phyloP scores from a whole-genome alignment of 2,113 vertebrate species.

The Cavia aperea region DNA sequence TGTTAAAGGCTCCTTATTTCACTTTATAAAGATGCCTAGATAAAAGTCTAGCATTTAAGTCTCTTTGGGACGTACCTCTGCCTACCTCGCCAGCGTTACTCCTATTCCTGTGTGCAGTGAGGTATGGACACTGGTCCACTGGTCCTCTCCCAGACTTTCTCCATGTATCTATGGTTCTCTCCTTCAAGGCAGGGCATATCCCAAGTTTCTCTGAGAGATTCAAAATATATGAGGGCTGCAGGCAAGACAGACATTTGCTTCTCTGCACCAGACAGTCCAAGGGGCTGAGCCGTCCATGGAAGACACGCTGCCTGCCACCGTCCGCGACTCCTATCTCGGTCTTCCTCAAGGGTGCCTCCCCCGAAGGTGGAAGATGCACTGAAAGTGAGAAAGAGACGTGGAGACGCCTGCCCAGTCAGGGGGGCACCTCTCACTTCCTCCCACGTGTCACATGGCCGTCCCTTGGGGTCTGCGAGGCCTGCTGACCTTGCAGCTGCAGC shows the following conservation, averaged over 20 bases:
- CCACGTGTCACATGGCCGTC: not conserved
- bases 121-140: not conserved
- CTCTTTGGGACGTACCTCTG: not conserved
- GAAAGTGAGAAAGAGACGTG: not conserved
- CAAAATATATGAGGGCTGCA: not conserved
- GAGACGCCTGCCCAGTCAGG: not conserved
- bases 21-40: slow-evolving; percentile 13
- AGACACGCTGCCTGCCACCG: not conserved
- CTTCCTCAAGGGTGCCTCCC: not conserved
- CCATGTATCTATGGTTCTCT: not conserved
- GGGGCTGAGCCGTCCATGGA: not conserved
- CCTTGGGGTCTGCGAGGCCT: not conserved
- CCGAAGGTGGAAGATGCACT: not conserved
- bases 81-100: not conserved
- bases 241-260: not conserved
- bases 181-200: not conserved
- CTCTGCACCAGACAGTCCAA: not conserved
- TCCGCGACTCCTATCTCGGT: not conserved
- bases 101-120: not conserved
- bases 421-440: not conserved
- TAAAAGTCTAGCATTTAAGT: slow-evolving; percentile 5
- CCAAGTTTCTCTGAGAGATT: not conserved
- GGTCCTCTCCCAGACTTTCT: not conserved
- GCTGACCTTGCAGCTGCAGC: no score
- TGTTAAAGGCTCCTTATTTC: not conserved